Base-by-base conservation (phyloP, 1,140 invertebrate genomes). In the Drosophila pandora region DNA sequence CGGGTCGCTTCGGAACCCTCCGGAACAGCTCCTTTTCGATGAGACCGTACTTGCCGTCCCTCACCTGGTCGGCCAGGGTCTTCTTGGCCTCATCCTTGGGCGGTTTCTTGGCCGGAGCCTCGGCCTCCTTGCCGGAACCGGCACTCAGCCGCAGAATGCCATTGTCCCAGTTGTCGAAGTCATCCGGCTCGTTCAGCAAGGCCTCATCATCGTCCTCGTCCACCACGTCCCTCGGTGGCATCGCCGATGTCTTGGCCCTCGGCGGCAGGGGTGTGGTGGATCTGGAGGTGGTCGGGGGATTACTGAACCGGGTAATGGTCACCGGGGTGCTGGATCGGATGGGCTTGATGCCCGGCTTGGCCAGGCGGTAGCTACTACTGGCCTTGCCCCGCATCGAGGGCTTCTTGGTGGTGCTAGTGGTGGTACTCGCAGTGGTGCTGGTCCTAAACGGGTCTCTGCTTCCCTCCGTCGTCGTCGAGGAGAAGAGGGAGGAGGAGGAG, bases 11-110 rank as follows among this genome's bases (percentile, higher is more conserved):
- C 1, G 95, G 94, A 6, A 93, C 92, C 7, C 94, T 93, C 0
- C 93, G 83, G 83, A 96, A 96, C 50, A 97, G 93, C 92, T 97
- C 96, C 84, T 95, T 95, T 79, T 97, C 96, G 68, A 98, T 96
- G 0, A 97, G 92, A 2, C 96, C 96, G 90, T 98, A 98, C 92
- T 97, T 97, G 8, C 96, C 96, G 82, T 97, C 96, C 45, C 95
- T 95, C 52, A 97, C 96, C 92, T 97, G 96, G 91, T 97, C 96
- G 0, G 96, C 94, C 25, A 97, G 92, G 2, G 96, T 97, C 87
- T 97, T 97, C 79, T 95, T 96, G 9, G 95, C 94, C 52, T 97
- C 96, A 54, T 96, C 95, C 56, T 77, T 94, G 37, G 43, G 9
- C 23, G 30, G 93, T 21, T 94, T 94, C 60, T 92, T 93, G 55